Conservation (phyloP, 2,797 vertebrate species). For the Helarctos malayanus region DNA sequence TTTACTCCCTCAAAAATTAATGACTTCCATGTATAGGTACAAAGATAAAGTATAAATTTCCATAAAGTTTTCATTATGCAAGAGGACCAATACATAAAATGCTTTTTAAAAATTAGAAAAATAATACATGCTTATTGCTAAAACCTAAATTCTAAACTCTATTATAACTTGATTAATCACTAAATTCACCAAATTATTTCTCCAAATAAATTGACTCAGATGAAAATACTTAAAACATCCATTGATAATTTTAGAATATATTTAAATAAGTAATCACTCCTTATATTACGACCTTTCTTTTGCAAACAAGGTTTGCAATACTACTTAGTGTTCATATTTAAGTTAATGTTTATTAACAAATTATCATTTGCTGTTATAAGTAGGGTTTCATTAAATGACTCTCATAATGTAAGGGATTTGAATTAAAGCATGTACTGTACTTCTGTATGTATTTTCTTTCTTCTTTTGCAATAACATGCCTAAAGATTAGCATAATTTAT, state of each 20-base stretch:
- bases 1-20: constrained; percentile 7
- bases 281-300: constrained; percentile 49
- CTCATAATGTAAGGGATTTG: constrained; percentile 68
- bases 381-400: constrained; percentile 64
- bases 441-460: constrained; percentile 74
- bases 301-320: constrained; percentile 44
- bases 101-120: constrained; percentile 37
- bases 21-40: not conserved
- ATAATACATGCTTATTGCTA: not conserved
- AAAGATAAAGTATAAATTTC: constrained; percentile 11
- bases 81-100: not conserved
- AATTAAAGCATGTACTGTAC: constrained; percentile 28
- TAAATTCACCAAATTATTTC: constrained; percentile 47
- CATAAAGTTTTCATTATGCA: not conserved
- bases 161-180: constrained; percentile 51
- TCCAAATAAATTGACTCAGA: constrained; percentile 33
- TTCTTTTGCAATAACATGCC: constrained; percentile 77
- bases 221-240: constrained; percentile 49
- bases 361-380: constrained; percentile 38
- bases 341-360: constrained; percentile 66
- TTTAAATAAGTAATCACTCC: constrained; percentile 58
- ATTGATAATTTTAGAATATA: constrained; percentile 63
- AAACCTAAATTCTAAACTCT: constrained; percentile 53
- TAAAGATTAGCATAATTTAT: constrained; percentile 84
- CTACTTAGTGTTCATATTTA: constrained; percentile 45